Conservation (phyloP, 2,888 invertebrate species). For the Sipha maydis region DNA sequence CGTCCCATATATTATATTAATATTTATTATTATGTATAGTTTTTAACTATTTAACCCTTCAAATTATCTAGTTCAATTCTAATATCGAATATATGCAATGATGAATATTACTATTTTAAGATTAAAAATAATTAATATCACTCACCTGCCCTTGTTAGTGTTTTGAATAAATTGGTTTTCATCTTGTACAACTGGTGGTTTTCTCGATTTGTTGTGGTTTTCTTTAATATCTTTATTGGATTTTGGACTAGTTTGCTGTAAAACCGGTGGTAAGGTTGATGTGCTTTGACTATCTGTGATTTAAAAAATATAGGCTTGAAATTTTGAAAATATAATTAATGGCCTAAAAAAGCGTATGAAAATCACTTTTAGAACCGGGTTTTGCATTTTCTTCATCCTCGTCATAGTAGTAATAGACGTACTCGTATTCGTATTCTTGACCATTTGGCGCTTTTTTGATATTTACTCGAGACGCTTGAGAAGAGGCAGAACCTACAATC, state of each 20-base stretch:
- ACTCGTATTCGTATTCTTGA: slow-evolving; percentile 91
- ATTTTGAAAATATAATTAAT: not conserved
- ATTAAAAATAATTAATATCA: not conserved
- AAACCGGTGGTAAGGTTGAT: slow-evolving; percentile 36
- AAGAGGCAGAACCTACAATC: slow-evolving; percentile 65
- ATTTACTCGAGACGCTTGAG: slow-evolving; percentile 77
- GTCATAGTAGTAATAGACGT: slow-evolving; percentile 90
- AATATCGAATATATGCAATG: no score
- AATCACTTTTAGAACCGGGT: slow-evolving; percentile 56
- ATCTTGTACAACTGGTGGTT: slow-evolving; percentile 33
- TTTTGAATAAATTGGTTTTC: slow-evolving; percentile 42
- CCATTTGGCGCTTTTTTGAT: slow-evolving; percentile 90
- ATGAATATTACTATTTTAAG: no score
- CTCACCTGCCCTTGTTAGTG: slow-evolving; percentile 45
- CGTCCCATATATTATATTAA: no score
- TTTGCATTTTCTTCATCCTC: slow-evolving; percentile 77
- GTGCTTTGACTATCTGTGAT: slow-evolving; percentile 8
- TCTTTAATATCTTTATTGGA: slow-evolving; percentile 27
- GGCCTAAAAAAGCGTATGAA: no score
- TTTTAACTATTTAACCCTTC: no score
- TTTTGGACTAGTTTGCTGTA: slow-evolving; percentile 21
- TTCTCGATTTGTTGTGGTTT: slow-evolving; percentile 32
- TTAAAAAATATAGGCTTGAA: not conserved
- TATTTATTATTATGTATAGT: no score
- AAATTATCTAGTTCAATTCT: no score